Evolutionary conservation across 2,888 invertebrate genomes (phyloP), one percentile per base, ranked within the genome.

Genomic region (Nasonia oneida): DNA sequence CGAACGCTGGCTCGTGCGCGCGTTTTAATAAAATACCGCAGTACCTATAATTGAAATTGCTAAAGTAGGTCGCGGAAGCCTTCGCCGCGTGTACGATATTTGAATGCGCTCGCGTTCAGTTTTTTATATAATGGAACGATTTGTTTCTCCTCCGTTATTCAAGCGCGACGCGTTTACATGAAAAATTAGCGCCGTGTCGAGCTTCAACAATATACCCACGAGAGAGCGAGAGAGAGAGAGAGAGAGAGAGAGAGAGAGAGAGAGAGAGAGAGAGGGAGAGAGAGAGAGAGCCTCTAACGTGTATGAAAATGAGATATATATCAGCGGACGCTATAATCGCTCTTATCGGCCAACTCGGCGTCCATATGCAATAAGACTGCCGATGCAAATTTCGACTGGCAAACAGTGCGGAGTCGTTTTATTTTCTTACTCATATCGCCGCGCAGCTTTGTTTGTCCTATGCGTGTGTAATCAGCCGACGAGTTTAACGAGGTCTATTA

Each of bases 51-150:
- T 83, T 77, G 77, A 83, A 83, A 77, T 37, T 70, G 23, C 37
- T 64, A 57, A 77, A 76, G 77, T 77, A 39, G 76, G 83, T 77
- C 76, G 71, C 70, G 70, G 71, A 77, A 83, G 33, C 83, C 77
- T 77, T 83, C 29, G 50, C 8, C n/a, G 57, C 6, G 57, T 8
- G n/a, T 15, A 5, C 3, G 37, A 12, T n/a, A 71, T 80, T 80
- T 80, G 14, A 70, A 71, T 80, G 29, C 23, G 12, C 42, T 47
- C 8, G 29, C 47, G 42, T 29, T 47, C 1, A 29, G 33, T 39
- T 33, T 6, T 39, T 73, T 47, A 47, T 10, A 12, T 29, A 29
- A 29, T 29, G 1, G 29, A 29, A 53, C n/a, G 18, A n/a, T n/a
- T 61, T 23, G n/a, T 61, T 23, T 61, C 57, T n/a, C 57, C 8